These are phyloP conservation scores for Spea bombifrons DNA, from an alignment of 2,113 vertebrate species.

Conservation along the genomic window DNA sequence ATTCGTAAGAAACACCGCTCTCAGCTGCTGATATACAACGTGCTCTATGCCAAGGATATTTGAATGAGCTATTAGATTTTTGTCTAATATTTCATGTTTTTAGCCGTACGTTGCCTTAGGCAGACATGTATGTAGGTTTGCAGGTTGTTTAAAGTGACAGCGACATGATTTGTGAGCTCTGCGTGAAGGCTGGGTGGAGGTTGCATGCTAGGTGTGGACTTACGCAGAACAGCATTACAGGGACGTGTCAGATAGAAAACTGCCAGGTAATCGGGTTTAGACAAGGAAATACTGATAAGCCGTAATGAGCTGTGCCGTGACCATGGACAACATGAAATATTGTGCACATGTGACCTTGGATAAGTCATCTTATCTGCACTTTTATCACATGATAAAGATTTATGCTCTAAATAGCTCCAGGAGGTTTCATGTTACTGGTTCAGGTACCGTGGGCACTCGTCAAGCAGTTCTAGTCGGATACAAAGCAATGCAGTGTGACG, in stretches of 20 bases:
- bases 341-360: constrained; percentile 13
- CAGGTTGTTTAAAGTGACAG: not conserved
- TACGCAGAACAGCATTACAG: not conserved
- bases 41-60: too few species aligned
- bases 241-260: not conserved
- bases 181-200: not conserved
- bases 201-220: not conserved
- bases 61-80: too few species aligned
- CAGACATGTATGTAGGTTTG: too few species aligned
- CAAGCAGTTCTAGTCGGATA: too few species aligned
- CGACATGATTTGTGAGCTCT: not conserved
- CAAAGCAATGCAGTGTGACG: too few species aligned
- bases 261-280: constrained; percentile 26
- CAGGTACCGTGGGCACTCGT: too few species aligned
- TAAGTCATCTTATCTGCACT: constrained; percentile 16
- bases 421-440: too few species aligned
- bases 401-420: too few species aligned
- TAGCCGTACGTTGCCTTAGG: too few species aligned
- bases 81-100: too few species aligned
- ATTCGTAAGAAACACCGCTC: too few species aligned
- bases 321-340: constrained; percentile 22
- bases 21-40: too few species aligned
- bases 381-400: not conserved
- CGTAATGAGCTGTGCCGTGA: constrained; percentile 13
- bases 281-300: constrained; percentile 30